These are phyloP conservation scores for Asbolus verrucosus DNA, from an alignment of 1,140 invertebrate species.

Conservation along the genomic window DNA sequence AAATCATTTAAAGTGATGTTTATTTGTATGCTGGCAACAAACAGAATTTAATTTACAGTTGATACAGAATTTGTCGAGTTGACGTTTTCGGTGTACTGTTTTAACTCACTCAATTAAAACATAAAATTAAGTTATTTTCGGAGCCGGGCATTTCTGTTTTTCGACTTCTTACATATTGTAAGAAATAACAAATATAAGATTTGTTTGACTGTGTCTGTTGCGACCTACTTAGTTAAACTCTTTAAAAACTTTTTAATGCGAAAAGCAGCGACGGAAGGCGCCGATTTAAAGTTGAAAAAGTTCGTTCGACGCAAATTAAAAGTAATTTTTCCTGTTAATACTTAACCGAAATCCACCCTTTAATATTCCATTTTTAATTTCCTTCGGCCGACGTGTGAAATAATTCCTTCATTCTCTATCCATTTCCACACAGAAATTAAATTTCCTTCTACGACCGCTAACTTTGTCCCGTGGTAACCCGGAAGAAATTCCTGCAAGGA, in stretches of 20 bases:
- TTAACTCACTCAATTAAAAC: not conserved
- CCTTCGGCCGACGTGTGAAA: too few species aligned
- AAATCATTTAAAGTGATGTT: not conserved
- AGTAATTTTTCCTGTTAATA: not conserved
- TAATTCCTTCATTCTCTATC: not conserved
- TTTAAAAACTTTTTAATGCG: too few species aligned
- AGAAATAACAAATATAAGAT: too few species aligned
- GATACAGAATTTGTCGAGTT: not conserved
- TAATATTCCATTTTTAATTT: too few species aligned
- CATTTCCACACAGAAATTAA: constrained; percentile 4
- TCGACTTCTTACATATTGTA: too few species aligned
- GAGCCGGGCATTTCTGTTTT: too few species aligned
- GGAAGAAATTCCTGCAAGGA: constrained; percentile 2
- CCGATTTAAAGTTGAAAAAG: too few species aligned
- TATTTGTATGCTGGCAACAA: not conserved
- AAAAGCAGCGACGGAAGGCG: too few species aligned
- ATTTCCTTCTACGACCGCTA: constrained; percentile 2
- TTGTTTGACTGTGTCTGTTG: too few species aligned
- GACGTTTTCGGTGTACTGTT: not conserved
- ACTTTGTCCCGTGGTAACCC: constrained; percentile 1
- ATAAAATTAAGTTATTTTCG: not conserved
- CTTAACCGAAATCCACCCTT: too few species aligned
- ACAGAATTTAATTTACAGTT: not conserved
- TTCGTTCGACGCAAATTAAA: too few species aligned
- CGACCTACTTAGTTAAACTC: too few species aligned